Evolutionary conservation across 2,888 invertebrate species (phyloP), one percentile per base, ranked within the genome.

Genomic region (Drosophila trichaetosa): DNA sequence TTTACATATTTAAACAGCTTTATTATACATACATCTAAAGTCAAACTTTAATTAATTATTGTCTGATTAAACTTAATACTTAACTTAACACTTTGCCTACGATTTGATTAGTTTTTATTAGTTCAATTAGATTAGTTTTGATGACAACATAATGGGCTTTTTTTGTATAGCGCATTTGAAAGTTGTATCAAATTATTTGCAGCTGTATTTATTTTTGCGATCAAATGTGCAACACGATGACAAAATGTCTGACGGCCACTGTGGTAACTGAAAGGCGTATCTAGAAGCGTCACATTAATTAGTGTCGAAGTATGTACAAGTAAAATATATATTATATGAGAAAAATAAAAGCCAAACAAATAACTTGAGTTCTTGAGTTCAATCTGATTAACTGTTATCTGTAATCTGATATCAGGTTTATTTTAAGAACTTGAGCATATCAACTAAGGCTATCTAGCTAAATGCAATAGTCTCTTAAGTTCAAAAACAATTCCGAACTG

Each of bases 181-280:
- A 29, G 62, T 67, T 51, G 24, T 27, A 40, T 27, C 24, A 16
- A 6, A 31, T 11, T 7, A 5, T 34, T 18, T 51, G 16, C 4
- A 13, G 16, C n/a, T 7, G 27, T 4, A 1, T 31, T 57, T n/a
- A n/a, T n/a, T n/a, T n/a, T n/a, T 53, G 29, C 52, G 40, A 68
- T 68, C 38, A 64, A 69, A 64, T 61, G 63, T 57, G 40, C 68
- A 73, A 24, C 57, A 36, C 42, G 57, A 62, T 66, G 75, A 63
- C 70, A 76, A 59, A 31, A 8, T 49, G 66, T 24, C 40, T 52
- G 70, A 75, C 33, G 65, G 74, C 60, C 74, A 69, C 46, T 24
- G 38, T 21, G 34, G 29, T n/a, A 63, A 51, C n/a, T 31, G 49
- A 27, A 16, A 69, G 62, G 73, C 74, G 58, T 68, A 38, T 40